Evolutionary conservation across 2,888 invertebrate species (phyloP), one percentile per base, ranked within the genome.

Genomic region (Listrodromus nycthemerus): DNA sequence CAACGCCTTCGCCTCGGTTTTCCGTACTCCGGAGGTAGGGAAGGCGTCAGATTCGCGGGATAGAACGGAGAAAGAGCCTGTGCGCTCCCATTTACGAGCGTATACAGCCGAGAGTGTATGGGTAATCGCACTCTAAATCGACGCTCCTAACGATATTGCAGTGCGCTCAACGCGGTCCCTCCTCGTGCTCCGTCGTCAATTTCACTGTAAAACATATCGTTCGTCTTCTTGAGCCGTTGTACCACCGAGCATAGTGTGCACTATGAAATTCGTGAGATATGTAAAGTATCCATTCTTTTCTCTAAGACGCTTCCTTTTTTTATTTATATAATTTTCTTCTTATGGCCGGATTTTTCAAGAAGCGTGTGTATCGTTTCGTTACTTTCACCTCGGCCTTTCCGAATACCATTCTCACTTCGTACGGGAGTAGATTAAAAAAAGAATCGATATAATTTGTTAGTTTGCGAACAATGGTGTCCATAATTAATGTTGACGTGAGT

Each of bases 1-100:
- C 61, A 81, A 58, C 76, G 66, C 8, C 33, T 71, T 13, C 48
- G 58, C 67, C 45, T 50, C 71, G 30, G 19, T 77, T 48, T 58
- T 21, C 58, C 45, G 55, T 45, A 55, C 50, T 61, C 48, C 66
- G 30, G 61, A 50, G 79, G 74, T 80, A 41, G 45, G 58, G 61
- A 48, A 0, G 65, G 80, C 37, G 27, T 7, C 58, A 75, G 48
- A 75, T 70, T 75, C 75, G 70, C 19, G 78, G 61, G 83, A 74
- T 63, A 50, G 67, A 27, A 37, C 50, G 41, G 19, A 41, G 21
- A 37, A 70, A 55, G 55, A 67, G 63, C 45, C 37, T n/a, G 19
- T 27, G 45, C 52, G 52, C 21, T 52, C 55, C 75, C 70, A 70
- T 83, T 79, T 80, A 83, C 83, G 83, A 80, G 52, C 71, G 58